Evolutionary conservation across 2,113 vertebrate species (phyloP), one percentile per base, ranked within the genome.

Genomic region (Larimichthys polyactis): DNA sequence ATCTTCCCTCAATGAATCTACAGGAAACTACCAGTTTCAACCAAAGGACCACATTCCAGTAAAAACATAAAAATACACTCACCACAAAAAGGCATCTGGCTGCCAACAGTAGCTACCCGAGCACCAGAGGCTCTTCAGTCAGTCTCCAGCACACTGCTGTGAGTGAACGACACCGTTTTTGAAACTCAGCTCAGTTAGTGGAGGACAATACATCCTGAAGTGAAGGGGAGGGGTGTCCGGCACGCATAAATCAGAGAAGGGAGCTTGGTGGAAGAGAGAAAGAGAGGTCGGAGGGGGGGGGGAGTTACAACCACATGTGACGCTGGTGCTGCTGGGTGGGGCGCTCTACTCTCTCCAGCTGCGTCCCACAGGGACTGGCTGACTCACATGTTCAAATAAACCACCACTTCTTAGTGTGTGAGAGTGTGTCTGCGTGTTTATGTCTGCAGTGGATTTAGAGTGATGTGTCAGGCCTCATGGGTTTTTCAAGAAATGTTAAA

Each of bases 331-430:
- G 82, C 78, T 88, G 93, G 93, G 90, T 93, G 92, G 91, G 79
- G 91, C 87, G 11, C 77, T 55, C 72, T 10, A 9, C 64, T 83
- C 89, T 44, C 81, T 90, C 88, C 89, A 93, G 91, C 90, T 90
- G 88, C 49, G 19, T 71, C 78, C 85, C 75, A 82, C 74, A 63
- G 69, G 54, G 85, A 85, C 81, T 5, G 54, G 32, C 77, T 91
- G 90, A 94, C 81, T 94, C 90, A 93, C 87, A 74, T 67, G 85
- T 74, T 87, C 87, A 92, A 88, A 92, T 85, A 93, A 90, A 89
- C 89, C 88, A 83, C 75, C 84, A 87, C 68, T 70, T 84, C 79
- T 44, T 9, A 59, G 78, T 51, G 72, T 73, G 60, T 24, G 64
- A 72, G 73, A 43, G 70, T 52, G 54, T 15, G 82, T 24, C 78